Conservation (phyloP, 2,113 vertebrate species). For the Pyrgilauda ruficollis region DNA sequence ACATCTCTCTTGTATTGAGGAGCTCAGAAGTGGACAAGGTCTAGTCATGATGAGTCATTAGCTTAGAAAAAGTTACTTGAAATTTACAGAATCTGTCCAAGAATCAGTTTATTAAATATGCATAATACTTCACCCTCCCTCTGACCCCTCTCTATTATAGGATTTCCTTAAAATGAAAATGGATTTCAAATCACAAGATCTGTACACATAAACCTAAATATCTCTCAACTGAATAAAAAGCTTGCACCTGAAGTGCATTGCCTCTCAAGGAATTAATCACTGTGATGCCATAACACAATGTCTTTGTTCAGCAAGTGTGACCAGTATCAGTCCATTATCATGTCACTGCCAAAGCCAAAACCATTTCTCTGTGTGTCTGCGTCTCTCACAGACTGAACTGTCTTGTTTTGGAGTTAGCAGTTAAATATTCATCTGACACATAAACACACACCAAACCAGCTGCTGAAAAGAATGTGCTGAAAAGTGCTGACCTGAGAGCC, state of each 20-base stretch:
- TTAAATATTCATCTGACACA: background rate
- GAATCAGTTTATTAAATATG: background rate
- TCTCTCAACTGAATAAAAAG: background rate
- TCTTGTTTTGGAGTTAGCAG: background rate
- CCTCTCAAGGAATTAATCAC: background rate
- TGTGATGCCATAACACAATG: background rate
- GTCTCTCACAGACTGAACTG: background rate
- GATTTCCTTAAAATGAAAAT: background rate
- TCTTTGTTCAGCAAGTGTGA: background rate
- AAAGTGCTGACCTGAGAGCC: background rate
- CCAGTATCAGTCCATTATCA: background rate
- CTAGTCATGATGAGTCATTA: background rate
- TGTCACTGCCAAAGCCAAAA: background rate
- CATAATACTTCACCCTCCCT: background rate
- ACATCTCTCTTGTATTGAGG: background rate
- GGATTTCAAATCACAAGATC: background rate
- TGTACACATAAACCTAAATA: background rate
- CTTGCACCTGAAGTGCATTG: background rate
- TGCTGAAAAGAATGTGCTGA: background rate
- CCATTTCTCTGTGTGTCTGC: background rate
- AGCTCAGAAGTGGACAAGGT: background rate
- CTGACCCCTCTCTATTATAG: background rate
- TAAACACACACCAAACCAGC: background rate
- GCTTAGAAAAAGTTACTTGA: background rate
- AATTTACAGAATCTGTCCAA: background rate